Conservation (phyloP, 2,888 invertebrate species). For the Cephus runcator region DNA sequence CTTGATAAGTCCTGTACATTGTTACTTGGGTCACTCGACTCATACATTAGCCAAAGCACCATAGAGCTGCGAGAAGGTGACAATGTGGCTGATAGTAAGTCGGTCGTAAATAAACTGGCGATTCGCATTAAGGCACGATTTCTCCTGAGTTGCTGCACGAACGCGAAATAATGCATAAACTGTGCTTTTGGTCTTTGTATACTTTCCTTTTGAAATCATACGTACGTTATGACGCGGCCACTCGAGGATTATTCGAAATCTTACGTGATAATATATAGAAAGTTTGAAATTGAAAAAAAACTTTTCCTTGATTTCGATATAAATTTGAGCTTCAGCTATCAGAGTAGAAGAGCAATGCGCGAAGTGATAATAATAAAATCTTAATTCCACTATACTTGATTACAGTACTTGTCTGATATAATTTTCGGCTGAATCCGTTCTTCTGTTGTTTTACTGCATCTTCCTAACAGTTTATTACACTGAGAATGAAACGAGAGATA, state of each 20-base stretch:
- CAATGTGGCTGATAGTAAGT: background rate
- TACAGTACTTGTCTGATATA: background rate
- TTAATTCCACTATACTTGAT: background rate
- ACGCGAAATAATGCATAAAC: background rate
- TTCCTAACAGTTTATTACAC: background rate
- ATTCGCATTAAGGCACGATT: background rate
- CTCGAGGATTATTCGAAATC: background rate
- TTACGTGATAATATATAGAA: background rate
- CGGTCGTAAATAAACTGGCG: background rate
- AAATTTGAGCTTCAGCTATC: background rate
- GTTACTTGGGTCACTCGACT: background rate
- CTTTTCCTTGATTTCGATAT: background rate
- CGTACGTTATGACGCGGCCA: background rate
- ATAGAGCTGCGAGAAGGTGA: background rate
- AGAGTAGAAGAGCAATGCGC: background rate
- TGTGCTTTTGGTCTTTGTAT: background rate
- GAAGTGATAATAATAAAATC: background rate
- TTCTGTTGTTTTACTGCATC: background rate
- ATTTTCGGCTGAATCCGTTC: background rate
- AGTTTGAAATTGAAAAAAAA: background rate
- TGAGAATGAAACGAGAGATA: background rate
- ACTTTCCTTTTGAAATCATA: background rate
- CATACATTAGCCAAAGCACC: background rate
- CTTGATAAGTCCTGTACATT: background rate
- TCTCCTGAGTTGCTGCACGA: background rate